Base-by-base conservation (phyloP, 1,140 invertebrate species). In the Colletes gigas region DNA sequence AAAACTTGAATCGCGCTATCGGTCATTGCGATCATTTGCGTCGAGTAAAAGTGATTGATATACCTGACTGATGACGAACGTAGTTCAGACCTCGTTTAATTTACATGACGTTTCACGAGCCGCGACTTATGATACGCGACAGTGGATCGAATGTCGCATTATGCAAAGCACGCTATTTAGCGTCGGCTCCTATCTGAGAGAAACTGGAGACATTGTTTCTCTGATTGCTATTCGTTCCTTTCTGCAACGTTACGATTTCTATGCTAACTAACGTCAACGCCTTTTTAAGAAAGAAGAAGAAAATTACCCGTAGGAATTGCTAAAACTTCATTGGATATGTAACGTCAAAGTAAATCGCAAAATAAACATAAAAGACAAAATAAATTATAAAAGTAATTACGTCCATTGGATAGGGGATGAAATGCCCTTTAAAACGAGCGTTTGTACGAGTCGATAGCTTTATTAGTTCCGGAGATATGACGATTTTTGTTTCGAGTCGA, bases 21-120 rank as follows among this genome's bases (percentile, higher is more conserved):
- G 50, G 52, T 79, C 63, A 72, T 63, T 39, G 19, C 47, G 50
- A 78, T 63, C 76, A 15, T 62, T 62, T 54, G 14, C 41, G 39
- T 65, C 63, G 70, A 44, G 77, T 73, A 79, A 79, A 65, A 79
- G 77, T 79, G 70, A 73, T 73, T 21, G 77, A 73, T 73, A 79
- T n/a, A 69, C 62, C 69, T 55, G 70, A 63, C 8, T n/a, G 77
- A 65, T 79, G 77, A 73, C 77, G 52, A 72, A 73, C 77, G 41
- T 44, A 52, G 71, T 19, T 73, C 60, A 30, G 52, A n/a, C 17
- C 69, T 14, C 52, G 60, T 73, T 57, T 62, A 44, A 65, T 79
- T 65, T 65, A 79, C 77, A 57, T 19, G 68, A 65, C 68, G 3
- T 79, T 73, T 73, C 70, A 19, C 59, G 30, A 15, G 8, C 0